Base-by-base conservation (phyloP, 2,113 vertebrate species). In the Paraplagusia blochii region DNA sequence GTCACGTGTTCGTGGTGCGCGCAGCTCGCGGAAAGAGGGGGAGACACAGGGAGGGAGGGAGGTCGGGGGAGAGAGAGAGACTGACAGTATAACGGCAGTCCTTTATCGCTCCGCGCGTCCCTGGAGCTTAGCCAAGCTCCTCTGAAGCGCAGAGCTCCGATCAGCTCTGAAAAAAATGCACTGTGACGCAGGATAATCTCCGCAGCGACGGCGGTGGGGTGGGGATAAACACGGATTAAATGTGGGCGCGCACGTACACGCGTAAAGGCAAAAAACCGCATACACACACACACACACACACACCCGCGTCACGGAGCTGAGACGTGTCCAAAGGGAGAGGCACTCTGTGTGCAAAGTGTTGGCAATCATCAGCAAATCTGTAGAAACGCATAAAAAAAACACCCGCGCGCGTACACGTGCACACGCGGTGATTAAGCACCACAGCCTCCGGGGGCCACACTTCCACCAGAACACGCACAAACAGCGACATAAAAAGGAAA, bases 131-230 rank as follows among this genome's bases (percentile, higher is more conserved):
- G 80, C 82, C 85, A 81, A 48, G 44, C 78, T 79, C 22, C 77
- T 78, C 72, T 82, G 80, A 57, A 82, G 82, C 77, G 76, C 79
- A 76, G 69, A 80, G 85, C 84, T 72, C 65, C 79, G 72, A 85
- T 82, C 86, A 73, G 66, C 81, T 77, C 72, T 22, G 18, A 46
- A 75, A 68, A 69, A 68, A 80, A 81, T 49, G 81, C 72, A 57
- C 58, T 85, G 81, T 88, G 87, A 88, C 84, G 85, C 85, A 88
- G 87, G 82, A 87, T 88, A 86, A 86, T 88, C 87, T 87, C 82
- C 77, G 79, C 84, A 86, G 82, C 74, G 66, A 83, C 81, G 82
- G 82, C 85, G 84, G 82, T 74, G 84, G 84, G 82, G 81, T 69
- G 76, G 80, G 73, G 74, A 84, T 82, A 83, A 85, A 85, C 84